Conservation (phyloP, 2,113 vertebrate species). For the Tyrannus savana region DNA sequence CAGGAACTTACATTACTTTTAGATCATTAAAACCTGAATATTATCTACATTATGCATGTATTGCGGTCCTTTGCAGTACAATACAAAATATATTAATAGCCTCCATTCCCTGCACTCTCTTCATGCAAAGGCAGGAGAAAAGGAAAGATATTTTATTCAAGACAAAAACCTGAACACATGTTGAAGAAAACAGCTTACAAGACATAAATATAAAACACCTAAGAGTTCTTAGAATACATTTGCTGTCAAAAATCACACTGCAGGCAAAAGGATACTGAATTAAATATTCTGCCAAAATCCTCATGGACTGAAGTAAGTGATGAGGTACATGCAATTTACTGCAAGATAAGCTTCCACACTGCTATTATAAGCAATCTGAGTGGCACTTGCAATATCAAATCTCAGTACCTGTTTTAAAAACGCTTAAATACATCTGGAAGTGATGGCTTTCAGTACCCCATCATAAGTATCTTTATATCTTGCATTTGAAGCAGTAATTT, state of each 20-base stretch:
- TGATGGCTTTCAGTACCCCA: neutral
- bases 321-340: neutral
- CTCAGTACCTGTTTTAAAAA: neutral
- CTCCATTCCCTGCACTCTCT: neutral
- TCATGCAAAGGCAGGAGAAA: neutral
- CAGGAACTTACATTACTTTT: neutral
- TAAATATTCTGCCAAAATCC: neutral
- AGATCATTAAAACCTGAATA: neutral
- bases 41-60: neutral
- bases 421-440: neutral
- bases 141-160: neutral
- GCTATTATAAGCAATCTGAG: slow-evolving; percentile 4
- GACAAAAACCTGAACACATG: neutral
- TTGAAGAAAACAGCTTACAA: slow-evolving; percentile 5
- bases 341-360: neutral
- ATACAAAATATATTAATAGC: neutral
- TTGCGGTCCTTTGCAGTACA: neutral
- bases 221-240: slow-evolving; percentile 3
- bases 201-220: slow-evolving; percentile 10
- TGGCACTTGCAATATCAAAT: neutral
- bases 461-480: neutral
- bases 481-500: neutral
- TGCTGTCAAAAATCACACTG: neutral
- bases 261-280: neutral
- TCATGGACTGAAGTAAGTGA: neutral